Evolutionary conservation across 2,888 invertebrate genomes (phyloP).

Genomic region (Ectemnius cavifrons): DNA sequence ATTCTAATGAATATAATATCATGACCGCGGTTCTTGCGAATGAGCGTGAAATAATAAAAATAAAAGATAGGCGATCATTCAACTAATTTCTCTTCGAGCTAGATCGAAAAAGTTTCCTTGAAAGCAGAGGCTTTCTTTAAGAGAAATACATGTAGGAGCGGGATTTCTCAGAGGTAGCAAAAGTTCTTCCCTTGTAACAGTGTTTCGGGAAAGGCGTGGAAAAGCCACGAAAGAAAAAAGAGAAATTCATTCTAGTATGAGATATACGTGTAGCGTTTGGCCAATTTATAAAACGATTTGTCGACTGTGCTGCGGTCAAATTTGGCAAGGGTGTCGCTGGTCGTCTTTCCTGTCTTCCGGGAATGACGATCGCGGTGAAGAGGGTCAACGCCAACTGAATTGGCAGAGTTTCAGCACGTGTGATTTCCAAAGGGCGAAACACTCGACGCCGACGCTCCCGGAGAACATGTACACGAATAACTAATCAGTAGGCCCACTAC

Average conservation of each 20-base stretch:
- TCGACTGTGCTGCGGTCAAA: conserved; percentile 36
- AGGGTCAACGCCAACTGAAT: conserved; percentile 41
- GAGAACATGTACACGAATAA: conserved; percentile 15
- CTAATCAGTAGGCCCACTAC: background rate
- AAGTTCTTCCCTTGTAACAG: too few relatives aligned
- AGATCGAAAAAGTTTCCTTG: too few relatives aligned
- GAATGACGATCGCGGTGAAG: background rate
- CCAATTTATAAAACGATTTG: conserved; percentile 36
- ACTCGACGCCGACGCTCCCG: background rate
- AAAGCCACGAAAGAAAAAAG: background rate
- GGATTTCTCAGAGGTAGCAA: too few relatives aligned
- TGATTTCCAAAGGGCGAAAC: background rate
- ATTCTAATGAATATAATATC: too few relatives aligned
- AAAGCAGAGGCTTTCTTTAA: too few relatives aligned
- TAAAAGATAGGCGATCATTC: too few relatives aligned
- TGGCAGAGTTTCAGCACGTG: conserved; percentile 59
- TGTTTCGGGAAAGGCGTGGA: background rate
- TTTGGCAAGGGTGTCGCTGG: conserved; percentile 44
- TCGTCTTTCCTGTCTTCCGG: conserved; percentile 39
- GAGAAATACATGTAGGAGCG: too few relatives aligned
- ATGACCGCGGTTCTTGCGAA: too few relatives aligned
- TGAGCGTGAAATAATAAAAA: too few relatives aligned
- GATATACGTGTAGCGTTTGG: conserved; percentile 26
- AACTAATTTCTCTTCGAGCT: too few relatives aligned
- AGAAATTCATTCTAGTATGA: background rate